Evolutionary conservation across 2,113 vertebrate species (phyloP).

Genomic region (Perca schrenkii): DNA sequence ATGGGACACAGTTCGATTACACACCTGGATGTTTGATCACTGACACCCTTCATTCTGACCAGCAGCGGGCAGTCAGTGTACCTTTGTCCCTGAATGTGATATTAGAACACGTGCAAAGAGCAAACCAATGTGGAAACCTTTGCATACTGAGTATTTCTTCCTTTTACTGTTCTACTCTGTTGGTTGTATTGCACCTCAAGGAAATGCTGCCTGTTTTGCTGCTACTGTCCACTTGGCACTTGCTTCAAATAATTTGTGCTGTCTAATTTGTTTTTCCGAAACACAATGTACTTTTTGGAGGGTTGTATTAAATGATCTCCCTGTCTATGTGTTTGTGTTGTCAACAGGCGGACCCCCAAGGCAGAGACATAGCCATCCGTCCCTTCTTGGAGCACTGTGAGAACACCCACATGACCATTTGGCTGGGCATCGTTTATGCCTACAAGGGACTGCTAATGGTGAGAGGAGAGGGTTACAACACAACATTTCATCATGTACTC

Average conservation of each 20-base stretch:
- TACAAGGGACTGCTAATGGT: conserved; percentile 99
- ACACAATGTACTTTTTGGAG: conserved; percentile 3
- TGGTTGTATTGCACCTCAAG: conserved; percentile 2
- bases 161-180: background rate
- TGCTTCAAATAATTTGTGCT: background rate
- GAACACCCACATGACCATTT: conserved; percentile 99
- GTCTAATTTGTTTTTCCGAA: conserved; percentile 4
- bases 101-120: conserved; percentile 26
- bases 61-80: background rate
- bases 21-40: conserved; percentile 61
- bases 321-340: conserved; percentile 55
- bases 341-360: conserved; percentile 94
- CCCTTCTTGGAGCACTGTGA: conserved; percentile 99
- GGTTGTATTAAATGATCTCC: conserved; percentile 23
- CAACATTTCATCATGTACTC: conserved; percentile 13
- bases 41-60: conserved; percentile 36
- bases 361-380: conserved; percentile 96
- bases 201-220: background rate
- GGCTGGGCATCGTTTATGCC: conserved; percentile 99
- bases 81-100: conserved; percentile 31
- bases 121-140: background rate
- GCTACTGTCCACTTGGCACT: background rate
- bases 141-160: conserved; percentile 7
- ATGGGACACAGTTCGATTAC: conserved; percentile 49
- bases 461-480: conserved; percentile 71